phyloP scores from a whole-genome alignment of 2,113 vertebrate genomes.

The Anolis sagrei region DNA sequence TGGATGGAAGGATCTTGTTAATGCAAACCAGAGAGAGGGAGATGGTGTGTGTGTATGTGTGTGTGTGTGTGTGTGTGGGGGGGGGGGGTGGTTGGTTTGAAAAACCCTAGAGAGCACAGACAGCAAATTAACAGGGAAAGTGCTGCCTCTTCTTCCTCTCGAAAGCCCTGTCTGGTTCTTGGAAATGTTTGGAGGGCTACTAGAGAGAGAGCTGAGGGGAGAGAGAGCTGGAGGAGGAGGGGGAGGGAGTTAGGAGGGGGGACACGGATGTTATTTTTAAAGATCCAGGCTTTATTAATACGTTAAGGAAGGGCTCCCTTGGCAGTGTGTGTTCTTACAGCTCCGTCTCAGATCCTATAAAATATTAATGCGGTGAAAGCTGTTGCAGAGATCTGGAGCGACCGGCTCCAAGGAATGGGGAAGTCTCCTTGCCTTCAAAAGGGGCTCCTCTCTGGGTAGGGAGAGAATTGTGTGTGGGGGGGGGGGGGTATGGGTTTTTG shows the following conservation, averaged over 20 bases:
- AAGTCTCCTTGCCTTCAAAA: conserved; percentile 65
- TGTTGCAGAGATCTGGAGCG: conserved; percentile 77
- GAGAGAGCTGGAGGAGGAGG: background rate
- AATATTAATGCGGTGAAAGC: conserved; percentile 88
- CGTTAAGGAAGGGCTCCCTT: conserved; percentile 80
- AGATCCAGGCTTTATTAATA: conserved; percentile 82
- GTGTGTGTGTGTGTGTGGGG: too few relatives aligned
- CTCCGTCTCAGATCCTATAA: conserved; percentile 84
- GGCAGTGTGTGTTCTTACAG: conserved; percentile 83
- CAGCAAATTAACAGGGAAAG: conserved; percentile 76
- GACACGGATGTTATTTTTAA: conserved; percentile 74
- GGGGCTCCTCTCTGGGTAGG: conserved; percentile 33
- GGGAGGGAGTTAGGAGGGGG: background rate
- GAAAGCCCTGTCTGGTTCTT: conserved; percentile 58
- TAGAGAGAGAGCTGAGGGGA: background rate
- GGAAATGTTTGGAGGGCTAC: conserved; percentile 57
- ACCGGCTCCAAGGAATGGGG: conserved; percentile 61
- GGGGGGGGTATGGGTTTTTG: conserved; percentile 38
- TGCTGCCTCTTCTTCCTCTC: conserved; percentile 66
- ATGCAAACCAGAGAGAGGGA: conserved; percentile 29
- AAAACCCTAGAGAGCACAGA: conserved; percentile 67
- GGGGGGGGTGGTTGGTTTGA: too few relatives aligned
- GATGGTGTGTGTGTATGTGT: too few relatives aligned
- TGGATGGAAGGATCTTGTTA: conserved; percentile 62
- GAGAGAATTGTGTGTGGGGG: too few relatives aligned